These are phyloP conservation scores for Cryptocheilus praepositus DNA, from an alignment of 2,888 invertebrate species.

Conservation along the genomic window DNA sequence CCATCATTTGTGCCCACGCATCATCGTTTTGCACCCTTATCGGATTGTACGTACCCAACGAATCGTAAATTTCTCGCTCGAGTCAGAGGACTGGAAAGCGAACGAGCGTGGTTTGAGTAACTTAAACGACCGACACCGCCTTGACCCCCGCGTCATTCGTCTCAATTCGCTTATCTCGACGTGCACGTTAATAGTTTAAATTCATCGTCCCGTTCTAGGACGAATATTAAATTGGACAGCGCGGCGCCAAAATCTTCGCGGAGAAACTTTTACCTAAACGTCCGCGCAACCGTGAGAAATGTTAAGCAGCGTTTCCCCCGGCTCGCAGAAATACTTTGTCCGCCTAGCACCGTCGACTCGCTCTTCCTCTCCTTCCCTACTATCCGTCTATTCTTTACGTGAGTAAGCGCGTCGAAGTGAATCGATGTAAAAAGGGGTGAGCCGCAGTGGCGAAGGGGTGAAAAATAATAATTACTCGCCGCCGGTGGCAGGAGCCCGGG, in stretches of 20 bases:
- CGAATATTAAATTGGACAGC: too few species aligned
- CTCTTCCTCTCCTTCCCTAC: background rate
- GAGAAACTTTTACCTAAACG: too few species aligned
- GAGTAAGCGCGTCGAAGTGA: slow-evolving; percentile 19
- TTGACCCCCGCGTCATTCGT: too few species aligned
- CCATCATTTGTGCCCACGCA: slow-evolving; percentile 46
- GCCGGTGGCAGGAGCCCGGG: slow-evolving; percentile 4
- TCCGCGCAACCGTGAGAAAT: too few species aligned
- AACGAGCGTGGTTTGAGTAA: slow-evolving; percentile 8
- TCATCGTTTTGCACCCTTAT: slow-evolving; percentile 46
- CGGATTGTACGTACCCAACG: slow-evolving; percentile 44
- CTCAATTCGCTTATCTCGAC: too few species aligned
- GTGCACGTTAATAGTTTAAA: too few species aligned
- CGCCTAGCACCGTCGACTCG: background rate
- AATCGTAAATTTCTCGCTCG: slow-evolving; percentile 53
- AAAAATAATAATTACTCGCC: slow-evolving; percentile 47
- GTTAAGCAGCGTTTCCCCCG: too few species aligned
- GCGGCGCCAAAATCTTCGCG: too few species aligned
- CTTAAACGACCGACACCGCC: too few species aligned
- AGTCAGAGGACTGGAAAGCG: too few species aligned
- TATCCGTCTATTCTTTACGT: background rate
- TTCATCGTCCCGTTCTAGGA: too few species aligned
- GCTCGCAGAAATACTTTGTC: slow-evolving; percentile 28
- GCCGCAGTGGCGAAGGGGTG: slow-evolving; percentile 29
- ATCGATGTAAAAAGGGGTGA: slow-evolving; percentile 25